Base-by-base conservation (phyloP, 2,797 vertebrate genomes). In the Pseudocheirus occidentalis region DNA sequence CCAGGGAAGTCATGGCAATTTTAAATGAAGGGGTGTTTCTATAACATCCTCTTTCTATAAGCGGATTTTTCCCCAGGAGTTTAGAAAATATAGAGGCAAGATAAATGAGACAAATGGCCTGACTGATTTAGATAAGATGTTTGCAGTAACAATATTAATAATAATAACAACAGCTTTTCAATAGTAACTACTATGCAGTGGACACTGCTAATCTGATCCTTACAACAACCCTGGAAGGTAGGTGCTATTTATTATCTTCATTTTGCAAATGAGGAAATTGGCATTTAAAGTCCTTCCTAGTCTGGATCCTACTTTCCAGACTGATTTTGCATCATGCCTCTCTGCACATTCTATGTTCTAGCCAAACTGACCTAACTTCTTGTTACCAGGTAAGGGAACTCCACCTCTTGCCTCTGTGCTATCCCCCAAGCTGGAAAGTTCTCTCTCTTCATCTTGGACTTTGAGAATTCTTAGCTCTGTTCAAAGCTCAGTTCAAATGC, bases 31-130 rank as follows among this genome's bases (percentile, higher is more conserved):
- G 90, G 54, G 62, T 91, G 18, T 34, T 89, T 91, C 62, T 27
- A 34, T 40, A 28, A 55, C 89, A 90, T 93, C 52, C 28, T 40
- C 7, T 46, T 95, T 94, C 56, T 89, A 52, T 55, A 96, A 94
- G 40, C 53, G 52, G 50, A 31, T 57, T n/a, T 94, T 90, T 81
- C 91, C 91, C 24, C 57, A 94, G 90, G 92, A 90, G 6, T 62
- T 93, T 89, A 66, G 87, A 55, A 96, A 93, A 93, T 55, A 53
- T 21, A 55, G 90, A 29, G 56, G 56, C 34, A 66, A 73, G 31
- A 24, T 87, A 56, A 93, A 50, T 92, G 54, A 92, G 73, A 91
- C 62, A 24, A 55, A 52, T 10, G 55, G 50, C 29, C 91, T 73
- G 29, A 0, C 55, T 87, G 40, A 87, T 50, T 27, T 46, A 24